phyloP scores from a whole-genome alignment of 2,113 vertebrate genomes.

The Campylomormyrus numenius region DNA sequence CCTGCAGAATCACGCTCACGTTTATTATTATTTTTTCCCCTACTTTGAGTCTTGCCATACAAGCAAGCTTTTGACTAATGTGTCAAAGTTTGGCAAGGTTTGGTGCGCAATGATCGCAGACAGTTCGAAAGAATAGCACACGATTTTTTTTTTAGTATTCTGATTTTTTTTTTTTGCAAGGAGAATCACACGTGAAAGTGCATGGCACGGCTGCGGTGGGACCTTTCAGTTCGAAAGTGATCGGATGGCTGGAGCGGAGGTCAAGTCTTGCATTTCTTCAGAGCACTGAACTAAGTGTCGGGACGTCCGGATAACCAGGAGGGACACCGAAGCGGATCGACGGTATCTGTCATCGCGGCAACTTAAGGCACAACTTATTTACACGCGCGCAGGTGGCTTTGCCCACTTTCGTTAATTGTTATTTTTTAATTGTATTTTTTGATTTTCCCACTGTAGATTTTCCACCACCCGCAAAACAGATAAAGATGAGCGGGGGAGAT shows the following conservation, averaged over 20 bases:
- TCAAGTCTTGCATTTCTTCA: neutral
- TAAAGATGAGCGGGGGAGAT: slow-evolving; percentile 84
- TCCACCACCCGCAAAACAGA: slow-evolving; percentile 29
- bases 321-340: slow-evolving; percentile 40
- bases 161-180: neutral
- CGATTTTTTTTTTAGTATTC: neutral
- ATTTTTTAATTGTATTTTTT: neutral
- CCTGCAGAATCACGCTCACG: slow-evolving; percentile 27
- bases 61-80: slow-evolving; percentile 32
- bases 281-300: slow-evolving; percentile 1
- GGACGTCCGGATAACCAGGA: slow-evolving; percentile 30
- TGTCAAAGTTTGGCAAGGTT: slow-evolving; percentile 50
- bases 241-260: slow-evolving; percentile 24
- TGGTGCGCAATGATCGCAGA: slow-evolving; percentile 34
- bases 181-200: neutral
- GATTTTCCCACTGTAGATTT: slow-evolving; percentile 34
- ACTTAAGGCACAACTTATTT: slow-evolving; percentile 23
- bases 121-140: slow-evolving; percentile 33
- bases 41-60: slow-evolving; percentile 38
- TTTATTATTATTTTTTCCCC: slow-evolving; percentile 38
- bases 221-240: neutral
- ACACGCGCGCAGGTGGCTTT: neutral
- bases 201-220: neutral
- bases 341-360: slow-evolving; percentile 36
- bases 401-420: neutral